Conservation (phyloP, 2,797 vertebrate species). For the Babyrousa celebensis region DNA sequence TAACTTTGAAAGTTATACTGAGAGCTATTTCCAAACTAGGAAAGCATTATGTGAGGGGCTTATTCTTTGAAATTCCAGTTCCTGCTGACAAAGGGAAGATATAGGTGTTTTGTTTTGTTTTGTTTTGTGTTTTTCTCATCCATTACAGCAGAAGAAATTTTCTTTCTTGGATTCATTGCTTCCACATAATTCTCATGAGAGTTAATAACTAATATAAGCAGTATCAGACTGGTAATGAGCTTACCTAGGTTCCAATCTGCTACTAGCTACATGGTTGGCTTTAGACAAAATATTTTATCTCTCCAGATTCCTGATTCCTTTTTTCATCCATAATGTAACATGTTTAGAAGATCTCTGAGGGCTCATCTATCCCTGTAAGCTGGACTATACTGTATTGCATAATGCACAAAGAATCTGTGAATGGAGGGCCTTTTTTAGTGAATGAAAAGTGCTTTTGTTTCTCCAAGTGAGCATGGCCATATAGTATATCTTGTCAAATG, state of each 20-base stretch:
- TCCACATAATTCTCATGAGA: neutral
- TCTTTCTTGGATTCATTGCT: neutral
- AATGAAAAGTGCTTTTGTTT: neutral
- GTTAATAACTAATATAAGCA: neutral
- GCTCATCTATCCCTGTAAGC: neutral
- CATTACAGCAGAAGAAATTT: neutral
- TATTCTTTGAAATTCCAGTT: neutral
- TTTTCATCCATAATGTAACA: neutral
- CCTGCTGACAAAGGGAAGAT: neutral
- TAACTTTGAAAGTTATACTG: conserved; percentile 6
- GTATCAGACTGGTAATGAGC: neutral
- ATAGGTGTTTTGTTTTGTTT: neutral
- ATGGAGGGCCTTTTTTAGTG: neutral
- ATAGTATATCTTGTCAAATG: neutral
- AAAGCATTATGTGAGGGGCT: neutral
- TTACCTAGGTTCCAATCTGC: neutral
- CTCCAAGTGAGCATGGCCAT: neutral
- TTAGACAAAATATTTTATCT: neutral
- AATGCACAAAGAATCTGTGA: neutral
- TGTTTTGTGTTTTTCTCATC: neutral
- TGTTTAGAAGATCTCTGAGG: neutral
- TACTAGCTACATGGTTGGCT: neutral
- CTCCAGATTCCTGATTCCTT: neutral
- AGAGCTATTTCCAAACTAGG: neutral
- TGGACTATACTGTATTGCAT: neutral